Evolutionary conservation across 2,797 vertebrate genomes (phyloP).

Genomic region (Craterocephalus amniculus): DNA sequence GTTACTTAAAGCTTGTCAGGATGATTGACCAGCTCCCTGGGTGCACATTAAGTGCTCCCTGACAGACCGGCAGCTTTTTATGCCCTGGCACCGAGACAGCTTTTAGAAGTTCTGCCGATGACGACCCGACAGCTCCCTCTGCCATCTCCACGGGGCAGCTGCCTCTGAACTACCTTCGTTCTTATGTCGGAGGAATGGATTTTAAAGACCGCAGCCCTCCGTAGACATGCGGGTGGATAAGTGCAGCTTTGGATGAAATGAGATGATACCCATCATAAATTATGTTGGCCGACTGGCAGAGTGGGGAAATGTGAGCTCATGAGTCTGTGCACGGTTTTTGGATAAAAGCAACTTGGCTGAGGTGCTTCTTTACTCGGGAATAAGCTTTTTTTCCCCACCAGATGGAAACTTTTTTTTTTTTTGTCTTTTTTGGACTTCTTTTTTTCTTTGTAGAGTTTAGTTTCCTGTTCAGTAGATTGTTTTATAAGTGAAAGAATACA

Average conservation of each 20-base stretch:
- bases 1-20: constrained; percentile 38
- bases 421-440: not conserved
- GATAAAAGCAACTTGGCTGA: not conserved
- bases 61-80: not conserved
- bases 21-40: constrained; percentile 47
- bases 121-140: constrained; percentile 15
- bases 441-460: not conserved
- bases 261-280: constrained; percentile 66
- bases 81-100: constrained; percentile 12
- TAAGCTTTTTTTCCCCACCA: constrained; percentile 52
- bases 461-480: not conserved
- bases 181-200: constrained; percentile 47
- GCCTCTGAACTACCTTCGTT: constrained; percentile 26
- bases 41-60: constrained; percentile 40
- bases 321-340: not conserved
- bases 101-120: constrained; percentile 23
- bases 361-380: constrained; percentile 4
- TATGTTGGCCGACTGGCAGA: constrained; percentile 16
- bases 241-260: constrained; percentile 53
- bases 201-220: constrained; percentile 45
- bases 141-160: constrained; percentile 14
- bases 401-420: constrained; percentile 56
- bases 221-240: constrained; percentile 37
- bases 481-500: not conserved
- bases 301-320: constrained; percentile 1